Base-by-base conservation (phyloP, 2,113 vertebrate genomes). In the Glaucomys volans region DNA sequence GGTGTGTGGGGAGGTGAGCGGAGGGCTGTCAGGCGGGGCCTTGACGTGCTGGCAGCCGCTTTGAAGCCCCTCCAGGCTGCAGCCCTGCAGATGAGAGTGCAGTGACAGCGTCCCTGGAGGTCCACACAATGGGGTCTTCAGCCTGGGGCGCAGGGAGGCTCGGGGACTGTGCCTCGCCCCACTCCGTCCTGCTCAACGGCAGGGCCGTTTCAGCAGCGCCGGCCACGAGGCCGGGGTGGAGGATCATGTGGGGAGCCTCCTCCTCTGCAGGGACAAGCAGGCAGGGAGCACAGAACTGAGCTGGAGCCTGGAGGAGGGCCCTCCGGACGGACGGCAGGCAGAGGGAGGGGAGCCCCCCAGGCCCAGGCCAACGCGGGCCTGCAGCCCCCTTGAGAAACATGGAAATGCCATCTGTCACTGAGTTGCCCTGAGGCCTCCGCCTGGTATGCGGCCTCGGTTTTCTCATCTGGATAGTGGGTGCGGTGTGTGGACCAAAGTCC, bases 1-100 rank as follows among this genome's bases (percentile, higher is more conserved):
- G 92, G 94, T 94, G 93, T 95, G 67, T n/a, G 87, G 32, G 81
- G 96, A 85, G 92, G 89, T 52, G 94, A 74, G 81, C 37, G 2
- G 1, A 9, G 87, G 57, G 83, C 96, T 90, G 89, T 88, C 94
- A 6, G 72, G 77, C 59, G 81, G 44, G 67, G 37, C 16, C 74
- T 52, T 72, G 95, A 86, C 62, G 76, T 82, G 44, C 66, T 4
- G 71, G 82, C 80, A 85, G 91, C 12, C 12, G 6, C 94, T 95
- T 75, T 92, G 92, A 94, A 92, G 67, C 18, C 90, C 74, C 42
- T 85, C 74, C 9, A n/a, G 79, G 80, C 10, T 30, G 37, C 7
- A 0, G 76, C 28, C 52, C 72, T n/a, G 28, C 80, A 79, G 95
- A 76, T 22, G 24, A 32, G 26, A 35, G 64, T 2, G 2, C 4